Percentiles rank a stretch among this genome's conserved stretches.
Conservation (phyloP, 2,888 invertebrate genomes). For the Dasypogon diadema region DNA sequence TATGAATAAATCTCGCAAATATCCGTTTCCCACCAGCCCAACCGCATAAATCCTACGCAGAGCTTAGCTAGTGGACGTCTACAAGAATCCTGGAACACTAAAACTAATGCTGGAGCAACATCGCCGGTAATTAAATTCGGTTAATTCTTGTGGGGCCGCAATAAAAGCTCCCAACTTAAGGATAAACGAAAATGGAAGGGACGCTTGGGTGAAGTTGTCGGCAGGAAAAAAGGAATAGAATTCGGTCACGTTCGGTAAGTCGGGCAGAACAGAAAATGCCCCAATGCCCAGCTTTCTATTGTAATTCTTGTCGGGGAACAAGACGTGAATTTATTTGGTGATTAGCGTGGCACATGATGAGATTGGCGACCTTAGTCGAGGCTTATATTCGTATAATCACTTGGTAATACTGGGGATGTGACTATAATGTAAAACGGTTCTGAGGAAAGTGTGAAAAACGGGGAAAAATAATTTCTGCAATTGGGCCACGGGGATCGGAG, state of each 20-base stretch:
- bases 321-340: slow-evolving; percentile 12
- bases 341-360: neutral
- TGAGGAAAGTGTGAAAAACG: no score
- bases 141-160: neutral
- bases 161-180: neutral
- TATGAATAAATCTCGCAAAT: neutral
- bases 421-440: no score
- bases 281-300: no score
- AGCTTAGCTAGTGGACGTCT: neutral
- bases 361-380: neutral
- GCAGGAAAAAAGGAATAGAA: no score
- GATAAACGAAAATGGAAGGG: neutral
- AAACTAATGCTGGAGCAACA: neutral
- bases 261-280: no score
- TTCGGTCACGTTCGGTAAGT: no score
- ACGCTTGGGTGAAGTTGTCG: neutral
- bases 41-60: neutral
- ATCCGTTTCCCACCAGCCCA: neutral
- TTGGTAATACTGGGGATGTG: no score
- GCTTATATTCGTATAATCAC: no score
- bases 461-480: no score
- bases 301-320: neutral
- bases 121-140: slow-evolving; percentile 13
- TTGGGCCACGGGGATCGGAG: no score
- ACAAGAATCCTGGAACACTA: neutral